Evolutionary conservation across 1,140 invertebrate species (phyloP).

Genomic region (Popillia japonica): DNA sequence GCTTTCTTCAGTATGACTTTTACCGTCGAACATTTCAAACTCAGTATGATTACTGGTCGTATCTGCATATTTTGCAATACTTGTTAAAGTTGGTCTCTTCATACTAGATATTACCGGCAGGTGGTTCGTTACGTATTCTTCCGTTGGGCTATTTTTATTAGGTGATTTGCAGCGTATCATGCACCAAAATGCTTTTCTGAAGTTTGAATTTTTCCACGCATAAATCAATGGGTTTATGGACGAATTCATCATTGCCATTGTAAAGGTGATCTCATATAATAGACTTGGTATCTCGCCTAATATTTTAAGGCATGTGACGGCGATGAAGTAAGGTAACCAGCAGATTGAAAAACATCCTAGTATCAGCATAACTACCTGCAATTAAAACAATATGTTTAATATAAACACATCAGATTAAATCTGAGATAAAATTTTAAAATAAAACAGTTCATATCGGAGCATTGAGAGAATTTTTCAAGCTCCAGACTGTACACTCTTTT

Average conservation of each 20-base stretch:
- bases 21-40: conserved; percentile 17
- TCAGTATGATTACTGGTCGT: conserved; percentile 16
- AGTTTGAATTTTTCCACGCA: conserved; percentile 81
- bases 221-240: conserved; percentile 82
- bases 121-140: conserved; percentile 57
- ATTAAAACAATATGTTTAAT: neutral
- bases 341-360: conserved; percentile 78
- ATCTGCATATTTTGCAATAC: neutral
- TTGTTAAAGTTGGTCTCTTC: conserved; percentile 8
- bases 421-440: too few relatives aligned
- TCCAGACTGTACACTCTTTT: too few relatives aligned
- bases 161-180: conserved; percentile 70
- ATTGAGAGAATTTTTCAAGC: too few relatives aligned
- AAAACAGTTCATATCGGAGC: too few relatives aligned
- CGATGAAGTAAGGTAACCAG: conserved; percentile 78
- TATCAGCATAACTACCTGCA: conserved; percentile 75
- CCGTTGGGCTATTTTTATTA: conserved; percentile 42
- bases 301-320: conserved; percentile 69
- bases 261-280: conserved; percentile 73
- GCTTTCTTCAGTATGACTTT: conserved; percentile 12
- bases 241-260: conserved; percentile 77
- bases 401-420: neutral
- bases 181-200: conserved; percentile 72
- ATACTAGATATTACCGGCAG: conserved; percentile 48
- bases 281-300: conserved; percentile 62